Percentiles rank a stretch among this genome's conserved stretches.
Evolutionary conservation across 2,888 invertebrate genomes (phyloP).

Genomic region (Physocephala rufipes): DNA sequence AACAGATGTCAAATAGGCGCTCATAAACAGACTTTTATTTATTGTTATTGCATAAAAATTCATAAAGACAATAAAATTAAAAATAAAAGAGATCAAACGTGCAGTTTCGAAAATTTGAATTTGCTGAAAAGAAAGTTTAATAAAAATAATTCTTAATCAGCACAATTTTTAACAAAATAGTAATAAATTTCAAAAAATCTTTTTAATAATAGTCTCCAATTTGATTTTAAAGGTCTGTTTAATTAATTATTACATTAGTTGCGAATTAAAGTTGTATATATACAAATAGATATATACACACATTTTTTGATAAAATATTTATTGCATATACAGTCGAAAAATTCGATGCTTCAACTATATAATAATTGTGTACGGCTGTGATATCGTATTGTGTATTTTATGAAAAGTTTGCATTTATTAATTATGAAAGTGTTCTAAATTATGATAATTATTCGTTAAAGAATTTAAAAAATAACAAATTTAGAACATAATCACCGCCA

Average conservation of each 20-base stretch:
- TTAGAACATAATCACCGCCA: constrained; percentile 65
- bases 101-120: too few relatives aligned
- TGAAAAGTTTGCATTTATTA: constrained; percentile 18
- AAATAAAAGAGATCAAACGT: too few relatives aligned
- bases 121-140: too few relatives aligned
- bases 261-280: neutral
- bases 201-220: too few relatives aligned
- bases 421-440: constrained; percentile 23
- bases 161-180: too few relatives aligned
- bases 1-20: neutral
- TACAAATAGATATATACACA: neutral
- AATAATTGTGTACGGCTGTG: too few relatives aligned
- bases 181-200: too few relatives aligned
- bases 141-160: too few relatives aligned
- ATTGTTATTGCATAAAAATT: neutral
- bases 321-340: neutral
- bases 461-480: constrained; percentile 12
- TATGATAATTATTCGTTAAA: constrained; percentile 16
- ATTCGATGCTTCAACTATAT: neutral
- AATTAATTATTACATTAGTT: neutral
- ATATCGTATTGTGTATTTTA: neutral
- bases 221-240: neutral
- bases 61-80: too few relatives aligned
- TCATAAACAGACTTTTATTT: neutral
- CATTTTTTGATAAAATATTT: constrained; percentile 11